Percentiles rank a stretch among this genome's conserved stretches.
phyloP scores from a whole-genome alignment of 2,888 invertebrate species.

The Athrips mouffetella region DNA sequence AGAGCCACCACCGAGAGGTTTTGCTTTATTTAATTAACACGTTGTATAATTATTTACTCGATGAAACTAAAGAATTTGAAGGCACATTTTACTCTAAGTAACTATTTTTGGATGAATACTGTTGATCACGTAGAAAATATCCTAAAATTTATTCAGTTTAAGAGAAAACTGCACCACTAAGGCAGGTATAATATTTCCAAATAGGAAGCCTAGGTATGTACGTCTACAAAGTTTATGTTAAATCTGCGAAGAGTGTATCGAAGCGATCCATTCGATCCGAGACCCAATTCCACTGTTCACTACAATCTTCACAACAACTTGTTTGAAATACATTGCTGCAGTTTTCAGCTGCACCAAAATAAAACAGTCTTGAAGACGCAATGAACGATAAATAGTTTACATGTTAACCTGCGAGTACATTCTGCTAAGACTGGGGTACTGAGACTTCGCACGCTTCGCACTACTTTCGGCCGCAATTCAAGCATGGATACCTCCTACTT shows the following conservation, averaged over 20 bases:
- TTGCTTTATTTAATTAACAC: too few relatives aligned
- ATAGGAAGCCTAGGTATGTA: neutral
- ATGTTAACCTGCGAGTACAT: too few relatives aligned
- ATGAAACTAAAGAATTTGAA: too few relatives aligned
- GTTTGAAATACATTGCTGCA: neutral
- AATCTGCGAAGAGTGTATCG: neutral
- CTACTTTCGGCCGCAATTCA: neutral
- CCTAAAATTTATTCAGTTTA: neutral
- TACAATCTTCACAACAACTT: neutral
- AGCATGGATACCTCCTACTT: neutral
- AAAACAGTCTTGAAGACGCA: too few relatives aligned
- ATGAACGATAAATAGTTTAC: too few relatives aligned
- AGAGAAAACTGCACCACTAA: neutral
- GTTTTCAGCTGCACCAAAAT: too few relatives aligned
- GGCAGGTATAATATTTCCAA: neutral
- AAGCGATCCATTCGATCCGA: neutral
- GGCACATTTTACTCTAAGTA: too few relatives aligned
- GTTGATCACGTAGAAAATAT: too few relatives aligned
- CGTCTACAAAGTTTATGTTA: neutral
- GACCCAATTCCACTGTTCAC: neutral
- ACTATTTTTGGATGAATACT: too few relatives aligned
- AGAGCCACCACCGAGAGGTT: too few relatives aligned
- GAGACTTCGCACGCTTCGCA: neutral
- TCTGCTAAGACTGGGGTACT: neutral
- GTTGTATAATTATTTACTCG: too few relatives aligned